These are phyloP conservation scores for Beroe forskalii DNA, from an alignment of 37 sponge, comb jelly and placozoan genomes.

Conservation along the genomic window DNA sequence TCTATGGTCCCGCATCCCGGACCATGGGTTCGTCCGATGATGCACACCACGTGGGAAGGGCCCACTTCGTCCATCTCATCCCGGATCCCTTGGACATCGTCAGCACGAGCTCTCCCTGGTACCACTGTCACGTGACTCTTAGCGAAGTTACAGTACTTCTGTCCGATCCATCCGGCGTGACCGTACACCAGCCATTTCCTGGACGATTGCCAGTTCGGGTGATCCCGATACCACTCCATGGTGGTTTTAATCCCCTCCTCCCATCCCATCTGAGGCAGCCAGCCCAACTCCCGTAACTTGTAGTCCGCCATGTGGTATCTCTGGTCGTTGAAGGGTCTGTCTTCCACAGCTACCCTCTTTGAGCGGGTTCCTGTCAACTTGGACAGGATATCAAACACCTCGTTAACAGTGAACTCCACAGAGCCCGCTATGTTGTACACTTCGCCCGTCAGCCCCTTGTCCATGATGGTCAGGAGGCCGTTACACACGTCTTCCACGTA, in stretches of 20 bases:
- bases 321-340: conserved; percentile 36
- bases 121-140: not conserved
- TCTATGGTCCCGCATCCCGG: not conserved
- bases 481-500: conserved; percentile 46
- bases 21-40: conserved; percentile 17
- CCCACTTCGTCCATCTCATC: not conserved
- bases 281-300: not conserved
- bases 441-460: conserved; percentile 60
- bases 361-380: not conserved
- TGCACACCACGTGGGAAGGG: not conserved
- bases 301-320: conserved; percentile 4
- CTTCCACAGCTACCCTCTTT: not conserved
- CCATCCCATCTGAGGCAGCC: not conserved
- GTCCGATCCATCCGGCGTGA: conserved; percentile 18
- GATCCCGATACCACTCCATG: conserved; percentile 20
- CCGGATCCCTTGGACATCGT: not conserved
- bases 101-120: not conserved
- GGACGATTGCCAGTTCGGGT: not conserved
- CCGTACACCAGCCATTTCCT: not conserved
- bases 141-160: not conserved
- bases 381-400: not conserved
- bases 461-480: conserved; percentile 20
- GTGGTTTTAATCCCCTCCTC: not conserved
- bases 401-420: not conserved
- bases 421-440: conserved; percentile 57